Conservation (phyloP, 1,140 invertebrate genomes). For the Heliconius hewitsoni region DNA sequence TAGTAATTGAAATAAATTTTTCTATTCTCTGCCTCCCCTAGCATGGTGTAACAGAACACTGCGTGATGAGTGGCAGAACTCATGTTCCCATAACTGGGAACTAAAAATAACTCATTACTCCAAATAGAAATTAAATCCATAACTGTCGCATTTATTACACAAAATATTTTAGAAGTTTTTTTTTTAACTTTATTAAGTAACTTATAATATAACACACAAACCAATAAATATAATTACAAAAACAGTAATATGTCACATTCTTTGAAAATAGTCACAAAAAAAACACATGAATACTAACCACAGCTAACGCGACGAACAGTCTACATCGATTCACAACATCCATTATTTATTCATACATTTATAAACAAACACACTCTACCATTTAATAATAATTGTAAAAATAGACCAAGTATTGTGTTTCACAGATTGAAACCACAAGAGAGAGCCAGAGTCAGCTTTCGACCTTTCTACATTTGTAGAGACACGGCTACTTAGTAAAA, state of each 20-base stretch:
- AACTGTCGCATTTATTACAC: no score
- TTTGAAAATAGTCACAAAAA: not conserved
- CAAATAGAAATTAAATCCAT: no score
- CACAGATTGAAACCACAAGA: slow-evolving; percentile 17
- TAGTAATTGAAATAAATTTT: no score
- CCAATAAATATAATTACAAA: no score
- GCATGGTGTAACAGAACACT: no score
- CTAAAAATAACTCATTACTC: no score
- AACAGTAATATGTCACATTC: not conserved
- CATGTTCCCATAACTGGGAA: no score
- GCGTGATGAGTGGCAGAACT: no score
- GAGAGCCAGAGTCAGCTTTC: slow-evolving; percentile 19
- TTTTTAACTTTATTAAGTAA: no score
- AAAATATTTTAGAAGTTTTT: no score
- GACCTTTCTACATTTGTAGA: slow-evolving; percentile 55
- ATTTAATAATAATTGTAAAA: slow-evolving; percentile 14
- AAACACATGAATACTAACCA: not conserved
- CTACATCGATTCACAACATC: not conserved
- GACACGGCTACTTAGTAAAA: slow-evolving; percentile 79
- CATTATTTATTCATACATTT: slow-evolving; percentile 8
- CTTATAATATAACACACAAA: no score
- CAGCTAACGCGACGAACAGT: not conserved
- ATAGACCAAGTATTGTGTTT: slow-evolving; percentile 4
- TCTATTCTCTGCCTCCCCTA: no score
- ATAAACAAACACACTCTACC: slow-evolving; percentile 7